Percentiles rank a stretch among this genome's conserved stretches.
Evolutionary conservation across 2,888 invertebrate species (phyloP).

Genomic region (Caenorhabditis uteleia): DNA sequence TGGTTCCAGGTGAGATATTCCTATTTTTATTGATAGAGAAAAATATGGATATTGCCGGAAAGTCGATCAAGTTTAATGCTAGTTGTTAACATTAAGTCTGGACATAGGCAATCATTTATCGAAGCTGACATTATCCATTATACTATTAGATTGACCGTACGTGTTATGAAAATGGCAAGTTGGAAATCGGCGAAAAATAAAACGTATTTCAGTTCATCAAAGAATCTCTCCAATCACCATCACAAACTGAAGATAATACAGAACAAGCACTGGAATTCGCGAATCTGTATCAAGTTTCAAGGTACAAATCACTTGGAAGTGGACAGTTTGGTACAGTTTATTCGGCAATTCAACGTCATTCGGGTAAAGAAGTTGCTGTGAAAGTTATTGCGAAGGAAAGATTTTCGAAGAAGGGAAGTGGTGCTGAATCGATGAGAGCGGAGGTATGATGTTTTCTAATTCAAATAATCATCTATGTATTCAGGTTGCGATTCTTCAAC

Average conservation of each 20-base stretch:
- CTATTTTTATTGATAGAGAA: background rate
- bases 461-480: too few relatives aligned
- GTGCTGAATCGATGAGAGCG: slow-evolving; percentile 64
- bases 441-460: too few relatives aligned
- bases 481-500: slow-evolving; percentile 57
- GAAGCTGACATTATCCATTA: too few relatives aligned
- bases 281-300: slow-evolving; percentile 73
- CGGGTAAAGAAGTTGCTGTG: slow-evolving; percentile 67
- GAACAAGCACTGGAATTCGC: slow-evolving; percentile 68
- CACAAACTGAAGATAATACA: slow-evolving; percentile 56
- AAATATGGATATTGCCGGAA: too few relatives aligned
- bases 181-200: too few relatives aligned
- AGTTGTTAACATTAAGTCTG: too few relatives aligned
- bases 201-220: slow-evolving; percentile 45
- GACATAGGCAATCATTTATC: too few relatives aligned
- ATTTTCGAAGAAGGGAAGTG: slow-evolving; percentile 59
- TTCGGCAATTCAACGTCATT: slow-evolving; percentile 77
- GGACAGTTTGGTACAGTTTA: slow-evolving; percentile 99
- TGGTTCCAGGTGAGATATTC: slow-evolving; percentile 58
- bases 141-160: too few relatives aligned
- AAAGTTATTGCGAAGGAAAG: slow-evolving; percentile 69
- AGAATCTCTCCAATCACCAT: slow-evolving; percentile 58
- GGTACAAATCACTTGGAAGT: slow-evolving; percentile 94
- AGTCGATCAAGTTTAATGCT: too few relatives aligned
- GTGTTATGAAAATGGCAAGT: too few relatives aligned